Evolutionary conservation across 1,140 invertebrate species (phyloP).

Genomic region (Meloidogyne exigua): DNA sequence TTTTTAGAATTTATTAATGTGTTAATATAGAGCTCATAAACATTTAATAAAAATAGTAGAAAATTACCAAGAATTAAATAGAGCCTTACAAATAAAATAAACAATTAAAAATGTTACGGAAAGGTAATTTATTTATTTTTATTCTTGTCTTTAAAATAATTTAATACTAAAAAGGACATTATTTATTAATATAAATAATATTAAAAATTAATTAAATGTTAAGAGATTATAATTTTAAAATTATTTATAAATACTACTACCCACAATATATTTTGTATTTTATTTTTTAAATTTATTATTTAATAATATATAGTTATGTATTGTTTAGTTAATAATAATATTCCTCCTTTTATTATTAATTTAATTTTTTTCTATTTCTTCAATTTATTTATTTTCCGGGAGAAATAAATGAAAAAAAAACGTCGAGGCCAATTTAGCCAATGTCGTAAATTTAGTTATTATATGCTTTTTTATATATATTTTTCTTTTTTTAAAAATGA

Average conservation of each 20-base stretch:
- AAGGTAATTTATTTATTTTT: constrained; percentile 3
- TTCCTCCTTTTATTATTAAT: too few species aligned
- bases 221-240: too few species aligned
- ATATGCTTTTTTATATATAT: not conserved
- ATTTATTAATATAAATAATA: too few species aligned
- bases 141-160: not conserved
- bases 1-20: not conserved
- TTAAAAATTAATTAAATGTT: too few species aligned
- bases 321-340: too few species aligned
- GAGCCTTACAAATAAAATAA: too few species aligned
- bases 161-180: too few species aligned
- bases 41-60: not conserved
- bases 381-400: not conserved
- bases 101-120: not conserved
- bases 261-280: too few species aligned
- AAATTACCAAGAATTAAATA: not conserved
- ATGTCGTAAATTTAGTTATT: not conserved
- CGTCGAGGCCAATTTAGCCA: not conserved
- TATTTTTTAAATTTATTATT: too few species aligned
- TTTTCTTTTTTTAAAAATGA: not conserved
- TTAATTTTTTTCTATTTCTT: not conserved
- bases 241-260: too few species aligned
- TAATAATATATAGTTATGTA: too few species aligned
- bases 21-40: not conserved
- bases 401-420: not conserved